Evolutionary conservation across 2,113 vertebrate genomes (phyloP).

Genomic region (Podilymbus podiceps): DNA sequence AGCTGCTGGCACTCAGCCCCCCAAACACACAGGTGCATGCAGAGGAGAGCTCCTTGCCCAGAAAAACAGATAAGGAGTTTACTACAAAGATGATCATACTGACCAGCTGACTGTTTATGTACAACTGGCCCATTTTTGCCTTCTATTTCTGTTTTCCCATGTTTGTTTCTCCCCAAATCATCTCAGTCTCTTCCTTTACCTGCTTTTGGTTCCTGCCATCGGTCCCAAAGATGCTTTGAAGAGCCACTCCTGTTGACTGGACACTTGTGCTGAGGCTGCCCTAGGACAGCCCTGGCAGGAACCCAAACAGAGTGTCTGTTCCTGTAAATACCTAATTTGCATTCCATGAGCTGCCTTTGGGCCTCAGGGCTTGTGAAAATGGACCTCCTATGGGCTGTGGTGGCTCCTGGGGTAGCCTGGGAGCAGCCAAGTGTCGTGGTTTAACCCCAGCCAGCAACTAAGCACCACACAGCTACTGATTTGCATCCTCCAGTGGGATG

Average conservation of each 20-base stretch:
- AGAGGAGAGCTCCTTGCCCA: not conserved
- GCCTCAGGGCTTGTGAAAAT: not conserved
- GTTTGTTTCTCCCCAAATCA: not conserved
- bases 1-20: not conserved
- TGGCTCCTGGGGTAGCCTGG: not conserved
- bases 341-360: not conserved
- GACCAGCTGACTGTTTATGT: not conserved
- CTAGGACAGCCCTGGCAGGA: not conserved
- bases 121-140: not conserved
- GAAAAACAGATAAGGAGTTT: not conserved
- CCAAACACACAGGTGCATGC: accelerated
- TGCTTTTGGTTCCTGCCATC: not conserved
- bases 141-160: not conserved
- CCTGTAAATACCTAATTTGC: not conserved
- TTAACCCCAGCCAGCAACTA: too few relatives aligned
- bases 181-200: not conserved
- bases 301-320: accelerated
- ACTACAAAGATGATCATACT: not conserved
- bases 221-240: not conserved
- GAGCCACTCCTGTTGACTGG: not conserved
- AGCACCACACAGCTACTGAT: too few relatives aligned
- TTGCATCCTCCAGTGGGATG: too few relatives aligned
- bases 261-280: accelerated
- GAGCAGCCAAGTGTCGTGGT: not conserved
- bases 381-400: not conserved